Conservation (phyloP, 1,140 invertebrate genomes). For the Drosophila sturtevanti region DNA sequence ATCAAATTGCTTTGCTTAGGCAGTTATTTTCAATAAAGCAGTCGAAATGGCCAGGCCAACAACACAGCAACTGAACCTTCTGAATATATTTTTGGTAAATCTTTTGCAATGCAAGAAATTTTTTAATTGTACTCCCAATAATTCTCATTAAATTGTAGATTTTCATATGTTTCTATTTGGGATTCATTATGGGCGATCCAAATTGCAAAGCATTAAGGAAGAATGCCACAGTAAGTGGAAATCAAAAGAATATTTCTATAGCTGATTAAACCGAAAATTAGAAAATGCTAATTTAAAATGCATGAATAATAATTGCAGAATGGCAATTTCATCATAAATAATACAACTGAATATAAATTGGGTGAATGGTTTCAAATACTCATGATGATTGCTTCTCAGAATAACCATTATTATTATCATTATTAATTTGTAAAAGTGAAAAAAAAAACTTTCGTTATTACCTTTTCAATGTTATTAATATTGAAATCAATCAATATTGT, state of each 20-base stretch:
- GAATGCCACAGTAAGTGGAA: conserved; percentile 56
- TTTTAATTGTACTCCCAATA: not conserved
- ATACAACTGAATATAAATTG: too few species aligned
- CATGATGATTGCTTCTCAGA: too few species aligned
- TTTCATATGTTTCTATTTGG: not conserved
- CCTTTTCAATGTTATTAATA: too few species aligned
- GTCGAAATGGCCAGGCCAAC: conserved; percentile 4
- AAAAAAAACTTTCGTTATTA: too few species aligned
- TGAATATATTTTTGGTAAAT: not conserved
- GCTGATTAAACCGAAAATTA: not conserved
- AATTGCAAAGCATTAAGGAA: conserved; percentile 30
- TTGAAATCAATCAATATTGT: not conserved
- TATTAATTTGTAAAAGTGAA: too few species aligned
- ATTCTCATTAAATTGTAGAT: conserved; percentile 21
- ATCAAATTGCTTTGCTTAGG: not conserved
- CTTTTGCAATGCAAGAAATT: not conserved
- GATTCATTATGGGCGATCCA: conserved; percentile 15
- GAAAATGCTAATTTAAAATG: not conserved
- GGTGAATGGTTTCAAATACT: too few species aligned
- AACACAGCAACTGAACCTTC: not conserved
- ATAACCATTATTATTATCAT: too few species aligned
- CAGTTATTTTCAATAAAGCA: not conserved
- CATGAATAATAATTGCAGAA: not conserved
- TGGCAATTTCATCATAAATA: not conserved
- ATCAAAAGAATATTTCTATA: not conserved